Percentiles rank a stretch among this genome's conserved stretches.
Evolutionary conservation across 2,797 vertebrate species (phyloP).

Genomic region (Sebastolobus alascanus): DNA sequence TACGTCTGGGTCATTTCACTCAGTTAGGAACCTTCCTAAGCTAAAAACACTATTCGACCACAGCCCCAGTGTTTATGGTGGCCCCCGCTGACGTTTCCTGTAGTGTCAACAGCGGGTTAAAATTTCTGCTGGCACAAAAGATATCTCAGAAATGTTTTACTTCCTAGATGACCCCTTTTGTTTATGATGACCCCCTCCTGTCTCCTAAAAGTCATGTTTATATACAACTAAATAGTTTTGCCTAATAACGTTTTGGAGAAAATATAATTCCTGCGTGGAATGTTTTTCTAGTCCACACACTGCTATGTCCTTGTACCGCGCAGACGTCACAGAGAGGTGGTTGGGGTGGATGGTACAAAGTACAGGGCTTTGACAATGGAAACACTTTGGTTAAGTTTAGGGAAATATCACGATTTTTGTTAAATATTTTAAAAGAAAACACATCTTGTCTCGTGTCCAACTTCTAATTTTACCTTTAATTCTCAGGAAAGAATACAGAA

Average conservation of each 20-base stretch:
- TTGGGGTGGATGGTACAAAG: neutral
- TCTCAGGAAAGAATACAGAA: no score
- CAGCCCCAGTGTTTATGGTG: neutral
- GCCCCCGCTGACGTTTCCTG: neutral
- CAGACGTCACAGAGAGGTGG: neutral
- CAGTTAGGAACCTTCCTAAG: no score
- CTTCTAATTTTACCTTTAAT: neutral
- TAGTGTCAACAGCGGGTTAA: neutral
- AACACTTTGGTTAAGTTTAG: no score
- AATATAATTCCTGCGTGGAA: neutral
- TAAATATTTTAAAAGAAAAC: slow-evolving; percentile 6
- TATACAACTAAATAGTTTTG: neutral
- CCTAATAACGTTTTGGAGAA: neutral
- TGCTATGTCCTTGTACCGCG: neutral
- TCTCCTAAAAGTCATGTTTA: neutral
- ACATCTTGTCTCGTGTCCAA: neutral
- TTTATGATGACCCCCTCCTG: neutral
- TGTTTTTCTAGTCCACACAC: neutral
- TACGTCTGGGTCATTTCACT: no score
- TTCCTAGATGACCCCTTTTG: neutral
- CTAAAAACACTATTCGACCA: no score
- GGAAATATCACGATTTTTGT: neutral
- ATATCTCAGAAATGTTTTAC: neutral
- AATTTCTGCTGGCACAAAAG: neutral
- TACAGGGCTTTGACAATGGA: neutral